Evolutionary conservation across 2,888 invertebrate species (phyloP).

Genomic region (Aporophyla nigra): DNA sequence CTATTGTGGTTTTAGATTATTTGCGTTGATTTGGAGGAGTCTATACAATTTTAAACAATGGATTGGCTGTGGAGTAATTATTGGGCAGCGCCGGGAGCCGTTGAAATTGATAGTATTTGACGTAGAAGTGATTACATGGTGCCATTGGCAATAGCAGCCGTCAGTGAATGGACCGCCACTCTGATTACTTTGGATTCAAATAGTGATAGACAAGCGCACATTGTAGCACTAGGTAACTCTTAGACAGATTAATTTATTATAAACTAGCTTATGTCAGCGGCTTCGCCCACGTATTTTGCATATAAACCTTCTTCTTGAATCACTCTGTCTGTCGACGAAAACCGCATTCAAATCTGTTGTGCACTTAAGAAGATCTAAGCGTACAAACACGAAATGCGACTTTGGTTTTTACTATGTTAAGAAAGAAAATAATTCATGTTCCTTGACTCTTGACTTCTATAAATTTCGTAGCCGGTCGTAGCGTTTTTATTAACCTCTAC

Average conservation of each 20-base stretch:
- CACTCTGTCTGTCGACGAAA: too few relatives aligned
- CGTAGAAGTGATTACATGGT: conserved; percentile 66
- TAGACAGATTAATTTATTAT: conserved; percentile 32
- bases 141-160: conserved; percentile 68
- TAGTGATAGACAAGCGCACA: conserved; percentile 75
- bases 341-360: too few relatives aligned
- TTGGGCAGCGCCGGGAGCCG: conserved; percentile 42
- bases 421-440: too few relatives aligned
- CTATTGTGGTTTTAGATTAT: conserved; percentile 27
- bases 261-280: too few relatives aligned
- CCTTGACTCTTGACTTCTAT: too few relatives aligned
- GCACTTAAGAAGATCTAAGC: too few relatives aligned
- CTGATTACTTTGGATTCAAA: conserved; percentile 80
- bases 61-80: conserved; percentile 56
- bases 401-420: too few relatives aligned
- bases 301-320: too few relatives aligned
- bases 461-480: too few relatives aligned
- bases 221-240: conserved; percentile 54
- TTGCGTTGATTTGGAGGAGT: conserved; percentile 18
- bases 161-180: conserved; percentile 73
- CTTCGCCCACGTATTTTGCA: too few relatives aligned
- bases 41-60: conserved; percentile 37
- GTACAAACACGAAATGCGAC: too few relatives aligned
- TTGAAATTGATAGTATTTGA: conserved; percentile 68
- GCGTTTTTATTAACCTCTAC: too few relatives aligned